Percentiles rank a stretch among this genome's conserved stretches.
phyloP scores from a whole-genome alignment of 2,888 invertebrate genomes.

The Drosophila borealis region DNA sequence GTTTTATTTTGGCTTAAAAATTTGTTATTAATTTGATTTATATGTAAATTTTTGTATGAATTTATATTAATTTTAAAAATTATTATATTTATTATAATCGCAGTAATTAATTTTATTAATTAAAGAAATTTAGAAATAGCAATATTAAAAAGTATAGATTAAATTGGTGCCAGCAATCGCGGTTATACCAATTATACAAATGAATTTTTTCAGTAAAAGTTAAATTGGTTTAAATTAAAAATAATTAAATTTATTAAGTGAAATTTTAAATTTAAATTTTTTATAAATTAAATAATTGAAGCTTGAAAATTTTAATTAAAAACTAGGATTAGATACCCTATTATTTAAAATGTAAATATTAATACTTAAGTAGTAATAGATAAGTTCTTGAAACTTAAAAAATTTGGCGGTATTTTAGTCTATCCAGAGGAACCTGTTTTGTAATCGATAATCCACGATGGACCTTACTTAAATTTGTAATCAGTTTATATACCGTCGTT shows the following conservation, averaged over 20 bases:
- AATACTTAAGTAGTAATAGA: too few relatives aligned
- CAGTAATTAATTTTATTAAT: slow-evolving; percentile 87
- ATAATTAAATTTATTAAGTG: slow-evolving; percentile 85
- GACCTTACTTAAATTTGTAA: too few relatives aligned
- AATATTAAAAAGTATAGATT: slow-evolving; percentile 85
- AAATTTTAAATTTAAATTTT: too few relatives aligned
- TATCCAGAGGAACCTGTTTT: too few relatives aligned
- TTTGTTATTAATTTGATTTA: slow-evolving; percentile 87
- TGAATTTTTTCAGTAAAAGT: slow-evolving; percentile 86
- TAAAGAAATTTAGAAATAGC: slow-evolving; percentile 88
- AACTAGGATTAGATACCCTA: too few relatives aligned
- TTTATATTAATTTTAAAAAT: slow-evolving; percentile 85
- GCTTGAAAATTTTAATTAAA: slow-evolving; percentile 86
- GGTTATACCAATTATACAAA: slow-evolving; percentile 88
- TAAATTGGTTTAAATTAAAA: slow-evolving; percentile 81
- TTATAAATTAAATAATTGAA: slow-evolving; percentile 86
- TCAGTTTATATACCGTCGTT: too few relatives aligned
- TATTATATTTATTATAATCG: slow-evolving; percentile 76
- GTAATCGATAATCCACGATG: too few relatives aligned
- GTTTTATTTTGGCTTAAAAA: slow-evolving; percentile 86
- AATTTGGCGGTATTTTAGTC: too few relatives aligned
- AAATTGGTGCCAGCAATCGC: slow-evolving; percentile 89
- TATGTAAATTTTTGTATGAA: slow-evolving; percentile 86
- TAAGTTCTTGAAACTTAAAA: too few relatives aligned
- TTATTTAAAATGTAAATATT: too few relatives aligned